Percentiles rank a stretch among this genome's conserved stretches.
Conservation (phyloP, 2,888 invertebrate genomes). For the Stenchaetothrips biformis region DNA sequence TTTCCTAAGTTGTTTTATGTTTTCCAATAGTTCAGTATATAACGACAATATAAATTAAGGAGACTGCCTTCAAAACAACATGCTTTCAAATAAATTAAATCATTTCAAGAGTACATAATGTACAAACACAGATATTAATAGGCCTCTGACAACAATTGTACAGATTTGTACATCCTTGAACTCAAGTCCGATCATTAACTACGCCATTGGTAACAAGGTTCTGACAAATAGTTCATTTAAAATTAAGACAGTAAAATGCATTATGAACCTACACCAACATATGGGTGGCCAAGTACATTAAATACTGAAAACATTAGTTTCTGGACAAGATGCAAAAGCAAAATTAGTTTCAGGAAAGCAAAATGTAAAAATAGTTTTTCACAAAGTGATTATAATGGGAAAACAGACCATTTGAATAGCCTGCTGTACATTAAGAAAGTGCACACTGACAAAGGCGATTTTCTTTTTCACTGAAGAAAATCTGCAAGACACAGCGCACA, state of each 20-base stretch:
- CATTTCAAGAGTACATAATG: conserved; percentile 8
- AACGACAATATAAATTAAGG: not conserved
- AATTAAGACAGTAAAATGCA: not conserved
- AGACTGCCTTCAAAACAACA: not conserved
- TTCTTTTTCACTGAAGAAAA: too few species aligned
- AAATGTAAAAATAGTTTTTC: too few species aligned
- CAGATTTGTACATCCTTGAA: not conserved
- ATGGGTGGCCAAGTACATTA: too few species aligned
- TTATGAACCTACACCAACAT: too few species aligned
- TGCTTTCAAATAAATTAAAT: conserved; percentile 22
- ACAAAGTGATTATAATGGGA: too few species aligned
- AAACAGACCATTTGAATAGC: too few species aligned
- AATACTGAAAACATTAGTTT: not conserved
- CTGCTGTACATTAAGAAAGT: not conserved
- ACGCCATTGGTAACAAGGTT: not conserved
- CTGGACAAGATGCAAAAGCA: not conserved
- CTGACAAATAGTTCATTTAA: not conserved
- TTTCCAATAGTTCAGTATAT: not conserved
- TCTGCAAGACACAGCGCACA: too few species aligned
- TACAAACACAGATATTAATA: conserved; percentile 11
- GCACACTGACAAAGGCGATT: not conserved
- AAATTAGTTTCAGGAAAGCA: not conserved
- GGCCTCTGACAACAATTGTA: not conserved
- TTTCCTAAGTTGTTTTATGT: not conserved
- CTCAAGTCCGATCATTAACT: not conserved